Evolutionary conservation across 2,797 vertebrate genomes (phyloP).

Genomic region (Acanthurus tractus): DNA sequence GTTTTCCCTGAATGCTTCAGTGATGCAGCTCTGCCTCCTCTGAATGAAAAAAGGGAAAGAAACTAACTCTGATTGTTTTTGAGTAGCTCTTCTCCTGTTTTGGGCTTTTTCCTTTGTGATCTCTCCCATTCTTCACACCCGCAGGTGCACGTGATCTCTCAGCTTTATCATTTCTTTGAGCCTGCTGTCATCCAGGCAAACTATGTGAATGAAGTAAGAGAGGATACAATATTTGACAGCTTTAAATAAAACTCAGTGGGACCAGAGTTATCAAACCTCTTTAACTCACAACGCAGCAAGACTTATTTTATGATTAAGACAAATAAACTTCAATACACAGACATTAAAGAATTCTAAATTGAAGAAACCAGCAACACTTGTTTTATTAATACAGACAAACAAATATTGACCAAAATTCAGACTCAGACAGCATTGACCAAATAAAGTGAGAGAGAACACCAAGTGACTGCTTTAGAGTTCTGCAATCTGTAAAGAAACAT

Average conservation of each 20-base stretch:
- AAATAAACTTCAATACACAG: not conserved
- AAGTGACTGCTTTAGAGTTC: not conserved
- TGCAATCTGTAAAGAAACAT: not conserved
- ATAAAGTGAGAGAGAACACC: not conserved
- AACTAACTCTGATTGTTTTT: slow-evolving; percentile 30
- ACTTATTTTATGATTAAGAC: not conserved
- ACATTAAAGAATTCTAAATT: not conserved
- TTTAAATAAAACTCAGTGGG: slow-evolving; percentile 14
- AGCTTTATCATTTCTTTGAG: slow-evolving; percentile 22
- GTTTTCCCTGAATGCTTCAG: slow-evolving; percentile 34
- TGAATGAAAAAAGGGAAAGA: slow-evolving; percentile 26
- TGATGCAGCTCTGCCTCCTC: slow-evolving; percentile 18
- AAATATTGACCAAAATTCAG: slow-evolving; percentile 11
- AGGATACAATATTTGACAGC: slow-evolving; percentile 26
- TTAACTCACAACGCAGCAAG: slow-evolving; percentile 4
- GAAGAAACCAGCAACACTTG: not conserved
- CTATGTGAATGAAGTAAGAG: slow-evolving; percentile 25
- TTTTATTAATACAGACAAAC: slow-evolving; percentile 14
- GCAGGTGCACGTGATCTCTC: slow-evolving; percentile 30
- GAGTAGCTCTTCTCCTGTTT: slow-evolving; percentile 19
- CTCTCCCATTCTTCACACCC: slow-evolving; percentile 32
- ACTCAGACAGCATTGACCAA: too few relatives aligned
- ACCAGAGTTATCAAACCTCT: not conserved
- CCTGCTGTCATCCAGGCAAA: slow-evolving; percentile 11
- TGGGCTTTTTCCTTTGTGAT: slow-evolving; percentile 6